Percentiles rank a stretch among this genome's conserved stretches.
These are phyloP conservation scores for Chrysolina americana DNA, from an alignment of 2,888 invertebrate genomes.

Conservation along the genomic window DNA sequence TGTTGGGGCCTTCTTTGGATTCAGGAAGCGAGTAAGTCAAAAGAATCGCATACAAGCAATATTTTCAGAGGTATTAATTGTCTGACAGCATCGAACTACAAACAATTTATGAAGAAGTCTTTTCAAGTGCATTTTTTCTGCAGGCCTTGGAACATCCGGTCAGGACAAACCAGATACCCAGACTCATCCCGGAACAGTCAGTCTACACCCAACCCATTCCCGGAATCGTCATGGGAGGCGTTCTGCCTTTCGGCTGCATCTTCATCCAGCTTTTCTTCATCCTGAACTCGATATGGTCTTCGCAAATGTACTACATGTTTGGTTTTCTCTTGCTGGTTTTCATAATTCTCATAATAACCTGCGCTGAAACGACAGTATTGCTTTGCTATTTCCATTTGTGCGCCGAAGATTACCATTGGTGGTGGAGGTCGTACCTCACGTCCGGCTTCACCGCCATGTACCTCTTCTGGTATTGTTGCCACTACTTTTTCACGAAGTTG, in stretches of 20 bases:
- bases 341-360: slow-evolving; percentile 96
- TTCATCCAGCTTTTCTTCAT: slow-evolving; percentile 99
- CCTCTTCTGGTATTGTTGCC: slow-evolving; percentile 96
- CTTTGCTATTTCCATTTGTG: slow-evolving; percentile 99
- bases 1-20: slow-evolving; percentile 98
- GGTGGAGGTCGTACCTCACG: slow-evolving; percentile 96
- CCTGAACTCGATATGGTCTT: slow-evolving; percentile 97
- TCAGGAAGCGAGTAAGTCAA: slow-evolving; percentile 89
- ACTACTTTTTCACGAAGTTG: slow-evolving; percentile 96
- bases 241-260: slow-evolving; percentile 97
- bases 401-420: slow-evolving; percentile 99
- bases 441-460: slow-evolving; percentile 98
- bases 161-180: slow-evolving; percentile 98
- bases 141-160: slow-evolving; percentile 97
- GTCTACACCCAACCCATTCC: slow-evolving; percentile 96
- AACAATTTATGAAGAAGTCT: too few relatives aligned
- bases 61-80: not conserved
- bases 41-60: not conserved
- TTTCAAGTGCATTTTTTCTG: slow-evolving; percentile 29
- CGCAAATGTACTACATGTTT: slow-evolving; percentile 99
- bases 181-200: slow-evolving; percentile 99
- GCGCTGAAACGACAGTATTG: slow-evolving; percentile 98
- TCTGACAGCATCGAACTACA: not conserved
- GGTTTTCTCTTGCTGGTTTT: slow-evolving; percentile 98
- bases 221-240: slow-evolving; percentile 98